Conservation (phyloP, 1,140 invertebrate species). For the Temnothorax nylanderi region DNA sequence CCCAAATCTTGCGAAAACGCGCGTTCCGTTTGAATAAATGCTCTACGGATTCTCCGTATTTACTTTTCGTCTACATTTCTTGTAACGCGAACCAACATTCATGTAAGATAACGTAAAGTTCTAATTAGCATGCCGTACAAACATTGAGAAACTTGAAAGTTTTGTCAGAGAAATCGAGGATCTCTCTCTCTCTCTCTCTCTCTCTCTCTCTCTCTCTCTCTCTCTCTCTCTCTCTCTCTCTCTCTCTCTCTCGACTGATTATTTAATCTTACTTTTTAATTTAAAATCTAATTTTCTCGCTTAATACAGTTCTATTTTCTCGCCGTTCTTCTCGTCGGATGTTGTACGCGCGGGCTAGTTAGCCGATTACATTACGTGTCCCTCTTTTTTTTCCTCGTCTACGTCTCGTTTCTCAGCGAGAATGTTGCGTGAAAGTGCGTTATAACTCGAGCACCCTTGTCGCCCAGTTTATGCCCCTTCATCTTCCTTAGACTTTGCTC, state of each 20-base stretch:
- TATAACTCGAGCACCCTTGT: slow-evolving; percentile 27
- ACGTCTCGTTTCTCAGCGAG: background rate
- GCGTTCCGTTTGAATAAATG: slow-evolving; percentile 3
- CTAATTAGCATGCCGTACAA: slow-evolving; percentile 19
- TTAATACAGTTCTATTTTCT: slow-evolving; percentile 28
- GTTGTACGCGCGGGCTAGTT: slow-evolving; percentile 11
- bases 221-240: no score
- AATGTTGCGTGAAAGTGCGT: slow-evolving; percentile 66
- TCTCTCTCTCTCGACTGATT: background rate
- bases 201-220: no score
- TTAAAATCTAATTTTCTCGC: slow-evolving; percentile 31
- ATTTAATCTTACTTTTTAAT: slow-evolving; percentile 45
- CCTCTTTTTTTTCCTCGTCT: background rate
- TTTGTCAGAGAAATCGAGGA: background rate
- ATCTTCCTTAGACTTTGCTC: slow-evolving; percentile 16
- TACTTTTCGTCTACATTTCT: background rate
- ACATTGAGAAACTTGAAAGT: background rate
- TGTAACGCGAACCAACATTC: background rate
- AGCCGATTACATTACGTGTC: slow-evolving; percentile 7
- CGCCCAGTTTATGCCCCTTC: background rate
- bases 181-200: no score
- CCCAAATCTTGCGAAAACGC: background rate
- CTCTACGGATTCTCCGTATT: background rate
- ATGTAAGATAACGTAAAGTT: slow-evolving; percentile 15
- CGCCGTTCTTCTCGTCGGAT: background rate